A percentile compares a stretch with the other conserved stretches of the same genome.
Evolutionary conservation across 2,888 invertebrate genomes (phyloP).

Genomic region (Tachystola acroxantha): DNA sequence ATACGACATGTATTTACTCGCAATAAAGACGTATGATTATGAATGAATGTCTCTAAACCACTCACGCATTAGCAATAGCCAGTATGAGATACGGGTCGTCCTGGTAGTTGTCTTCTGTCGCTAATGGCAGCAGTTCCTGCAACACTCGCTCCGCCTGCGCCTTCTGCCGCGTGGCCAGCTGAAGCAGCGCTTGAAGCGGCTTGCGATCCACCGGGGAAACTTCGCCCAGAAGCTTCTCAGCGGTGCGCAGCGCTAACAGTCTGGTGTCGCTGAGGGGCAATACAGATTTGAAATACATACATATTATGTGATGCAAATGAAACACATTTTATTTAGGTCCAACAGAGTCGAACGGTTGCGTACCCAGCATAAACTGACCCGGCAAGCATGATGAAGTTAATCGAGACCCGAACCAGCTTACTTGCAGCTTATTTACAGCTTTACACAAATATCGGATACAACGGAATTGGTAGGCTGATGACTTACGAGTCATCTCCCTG

Average conservation of each 20-base stretch:
- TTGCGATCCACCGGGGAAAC: slow-evolving; percentile 83
- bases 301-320: too few relatives aligned
- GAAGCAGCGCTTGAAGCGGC: slow-evolving; percentile 87
- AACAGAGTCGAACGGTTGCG: too few relatives aligned
- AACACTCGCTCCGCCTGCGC: slow-evolving; percentile 89
- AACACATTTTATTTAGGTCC: too few relatives aligned
- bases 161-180: slow-evolving; percentile 91
- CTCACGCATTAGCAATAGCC: slow-evolving; percentile 86
- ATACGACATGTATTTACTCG: too few relatives aligned
- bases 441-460: too few relatives aligned
- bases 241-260: slow-evolving; percentile 89
- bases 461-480: too few relatives aligned
- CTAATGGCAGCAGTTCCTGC: slow-evolving; percentile 82
- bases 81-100: slow-evolving; percentile 92
- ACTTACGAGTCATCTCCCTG: slow-evolving; percentile 35
- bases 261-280: slow-evolving; percentile 88
- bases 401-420: too few relatives aligned
- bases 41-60: too few relatives aligned
- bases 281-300: too few relatives aligned
- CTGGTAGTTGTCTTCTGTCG: slow-evolving; percentile 83
- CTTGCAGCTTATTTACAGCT: too few relatives aligned
- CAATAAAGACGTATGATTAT: not conserved
- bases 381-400: too few relatives aligned
- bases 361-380: too few relatives aligned
- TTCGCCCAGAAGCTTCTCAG: slow-evolving; percentile 84